phyloP scores from a whole-genome alignment of 1,140 invertebrate species.

The Habropoda laboriosa region DNA sequence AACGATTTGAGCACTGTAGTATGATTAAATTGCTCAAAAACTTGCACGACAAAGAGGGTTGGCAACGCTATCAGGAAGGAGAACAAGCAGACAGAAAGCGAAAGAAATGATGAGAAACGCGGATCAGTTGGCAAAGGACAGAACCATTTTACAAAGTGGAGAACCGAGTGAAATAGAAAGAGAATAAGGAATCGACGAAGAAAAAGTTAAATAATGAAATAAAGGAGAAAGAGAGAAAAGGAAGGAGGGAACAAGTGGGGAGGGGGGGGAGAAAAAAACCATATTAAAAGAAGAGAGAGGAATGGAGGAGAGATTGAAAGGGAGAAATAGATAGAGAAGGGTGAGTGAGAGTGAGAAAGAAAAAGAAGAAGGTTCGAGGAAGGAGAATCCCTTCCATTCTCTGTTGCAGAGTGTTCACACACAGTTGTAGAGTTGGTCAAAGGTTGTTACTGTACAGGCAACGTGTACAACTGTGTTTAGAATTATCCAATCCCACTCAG shows the following conservation, averaged over 20 bases:
- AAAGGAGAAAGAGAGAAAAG: slow-evolving; percentile 26
- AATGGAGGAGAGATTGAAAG: not conserved
- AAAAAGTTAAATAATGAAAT: slow-evolving; percentile 38
- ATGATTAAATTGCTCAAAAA: slow-evolving; percentile 34
- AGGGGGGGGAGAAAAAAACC: not conserved
- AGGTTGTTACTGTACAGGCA: slow-evolving; percentile 68
- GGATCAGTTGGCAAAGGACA: slow-evolving; percentile 14
- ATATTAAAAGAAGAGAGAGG: slow-evolving; percentile 28
- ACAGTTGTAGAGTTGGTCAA: slow-evolving; percentile 69
- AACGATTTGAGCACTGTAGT: not conserved
- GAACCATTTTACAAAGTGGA: not conserved
- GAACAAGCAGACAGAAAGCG: not conserved
- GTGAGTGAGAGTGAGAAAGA: not conserved
- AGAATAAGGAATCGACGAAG: slow-evolving; percentile 35
- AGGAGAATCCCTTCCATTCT: slow-evolving; percentile 49
- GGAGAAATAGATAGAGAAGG: not conserved
- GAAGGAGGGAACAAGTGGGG: not conserved
- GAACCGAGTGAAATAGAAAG: slow-evolving; percentile 12
- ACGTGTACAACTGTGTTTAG: slow-evolving; percentile 69
- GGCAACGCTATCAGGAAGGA: not conserved
- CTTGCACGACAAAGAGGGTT: not conserved
- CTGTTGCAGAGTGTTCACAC: slow-evolving; percentile 54
- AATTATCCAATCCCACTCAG: slow-evolving; percentile 72
- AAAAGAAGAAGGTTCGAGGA: slow-evolving; percentile 5
- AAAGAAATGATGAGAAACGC: slow-evolving; percentile 34